Conservation (phyloP, 2,888 invertebrate genomes). For the Microplitis manilae region DNA sequence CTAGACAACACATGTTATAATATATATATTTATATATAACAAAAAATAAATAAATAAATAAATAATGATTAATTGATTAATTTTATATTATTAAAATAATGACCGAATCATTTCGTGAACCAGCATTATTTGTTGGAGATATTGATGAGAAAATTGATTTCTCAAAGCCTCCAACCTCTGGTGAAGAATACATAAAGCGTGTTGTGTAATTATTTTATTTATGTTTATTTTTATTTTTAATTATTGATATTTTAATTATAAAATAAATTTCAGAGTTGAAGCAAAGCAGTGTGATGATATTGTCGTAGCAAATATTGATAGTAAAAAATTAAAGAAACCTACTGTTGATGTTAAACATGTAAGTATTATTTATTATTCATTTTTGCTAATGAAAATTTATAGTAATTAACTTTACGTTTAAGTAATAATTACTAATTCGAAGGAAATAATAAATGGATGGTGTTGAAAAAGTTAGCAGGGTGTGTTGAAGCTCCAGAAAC, state of each 20-base stretch:
- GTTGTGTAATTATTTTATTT: slow-evolving; percentile 60
- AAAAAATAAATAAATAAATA: too few relatives aligned
- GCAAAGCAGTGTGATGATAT: slow-evolving; percentile 64
- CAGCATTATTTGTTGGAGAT: slow-evolving; percentile 60
- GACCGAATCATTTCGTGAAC: slow-evolving; percentile 60
- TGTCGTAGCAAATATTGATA: slow-evolving; percentile 62
- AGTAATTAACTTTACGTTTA: neutral
- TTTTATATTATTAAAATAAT: slow-evolving; percentile 43
- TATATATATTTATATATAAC: too few relatives aligned
- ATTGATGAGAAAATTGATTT: slow-evolving; percentile 61
- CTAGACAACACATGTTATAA: too few relatives aligned
- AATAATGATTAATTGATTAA: neutral
- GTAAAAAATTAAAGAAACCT: slow-evolving; percentile 53
- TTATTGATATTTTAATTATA: neutral
- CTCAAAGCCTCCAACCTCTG: slow-evolving; percentile 60
- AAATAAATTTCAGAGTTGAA: slow-evolving; percentile 59
- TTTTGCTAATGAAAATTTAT: neutral
- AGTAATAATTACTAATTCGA: slow-evolving; percentile 3
- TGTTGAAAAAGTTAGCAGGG: slow-evolving; percentile 68
- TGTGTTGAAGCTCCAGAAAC: slow-evolving; percentile 71
- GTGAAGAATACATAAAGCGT: slow-evolving; percentile 68
- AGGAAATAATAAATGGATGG: slow-evolving; percentile 15
- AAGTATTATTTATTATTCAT: slow-evolving; percentile 41
- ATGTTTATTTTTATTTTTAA: slow-evolving; percentile 18
- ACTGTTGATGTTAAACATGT: slow-evolving; percentile 58